phyloP scores from a whole-genome alignment of 2,888 invertebrate genomes.

The Uloborus plumipes region DNA sequence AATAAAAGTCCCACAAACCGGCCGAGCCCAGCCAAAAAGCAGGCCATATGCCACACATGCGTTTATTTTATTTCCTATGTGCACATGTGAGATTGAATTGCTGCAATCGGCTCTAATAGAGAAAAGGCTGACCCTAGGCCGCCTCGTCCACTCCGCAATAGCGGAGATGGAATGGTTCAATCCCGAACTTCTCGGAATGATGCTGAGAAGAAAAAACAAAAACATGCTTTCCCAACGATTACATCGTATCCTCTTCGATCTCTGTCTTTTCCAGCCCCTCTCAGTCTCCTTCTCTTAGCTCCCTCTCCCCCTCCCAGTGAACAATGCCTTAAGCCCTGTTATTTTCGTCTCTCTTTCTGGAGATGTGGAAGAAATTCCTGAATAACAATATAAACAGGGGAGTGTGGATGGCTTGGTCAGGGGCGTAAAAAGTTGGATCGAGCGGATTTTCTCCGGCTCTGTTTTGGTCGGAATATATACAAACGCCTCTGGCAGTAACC shows the following conservation, averaged over 20 bases:
- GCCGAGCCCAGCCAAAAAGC: background rate
- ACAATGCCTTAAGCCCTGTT: constrained; percentile 34
- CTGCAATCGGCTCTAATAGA: constrained; percentile 55
- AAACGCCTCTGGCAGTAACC: too few relatives aligned
- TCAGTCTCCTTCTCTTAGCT: background rate
- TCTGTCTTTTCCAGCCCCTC: constrained; percentile 29
- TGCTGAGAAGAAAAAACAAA: constrained; percentile 43
- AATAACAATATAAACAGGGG: constrained; percentile 23
- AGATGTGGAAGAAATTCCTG: constrained; percentile 9
- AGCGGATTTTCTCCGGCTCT: too few relatives aligned
- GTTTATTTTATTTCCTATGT: constrained; percentile 36
- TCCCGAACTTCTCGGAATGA: constrained; percentile 42
- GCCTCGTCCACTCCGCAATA: constrained; percentile 48
- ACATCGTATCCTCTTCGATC: constrained; percentile 51
- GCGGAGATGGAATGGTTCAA: constrained; percentile 51
- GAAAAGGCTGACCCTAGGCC: constrained; percentile 42
- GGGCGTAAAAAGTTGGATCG: background rate
- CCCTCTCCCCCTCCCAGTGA: constrained; percentile 9
- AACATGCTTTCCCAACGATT: constrained; percentile 55
- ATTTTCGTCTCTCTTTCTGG: constrained; percentile 22
- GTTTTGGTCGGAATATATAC: too few relatives aligned
- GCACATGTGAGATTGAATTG: constrained; percentile 35
- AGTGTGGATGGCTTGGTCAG: background rate
- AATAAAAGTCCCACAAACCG: background rate
- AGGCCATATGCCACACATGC: constrained; percentile 5